Evolutionary conservation across 37 sponge, comb jelly and placozoan species (phyloP).

Genomic region (Agelas oroides): DNA sequence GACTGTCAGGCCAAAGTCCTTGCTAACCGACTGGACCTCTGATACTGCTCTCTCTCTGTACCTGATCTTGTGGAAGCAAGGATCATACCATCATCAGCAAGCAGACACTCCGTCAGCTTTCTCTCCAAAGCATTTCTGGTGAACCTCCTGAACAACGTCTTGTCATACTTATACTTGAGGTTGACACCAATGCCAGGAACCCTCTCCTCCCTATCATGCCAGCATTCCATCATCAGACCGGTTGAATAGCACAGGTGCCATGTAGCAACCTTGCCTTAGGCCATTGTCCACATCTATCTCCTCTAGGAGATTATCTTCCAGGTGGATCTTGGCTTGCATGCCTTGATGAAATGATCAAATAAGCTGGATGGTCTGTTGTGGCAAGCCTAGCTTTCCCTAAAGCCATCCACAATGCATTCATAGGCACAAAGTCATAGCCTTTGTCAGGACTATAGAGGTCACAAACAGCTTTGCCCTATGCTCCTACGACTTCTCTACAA

Average conservation of each 20-base stretch:
- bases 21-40: no score
- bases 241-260: conserved; percentile 42
- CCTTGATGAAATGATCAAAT: conserved; percentile 38
- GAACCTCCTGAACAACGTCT: conserved; percentile 38
- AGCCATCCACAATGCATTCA: no score
- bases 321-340: conserved; percentile 22
- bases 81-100: conserved; percentile 5
- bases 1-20: conserved; percentile 42
- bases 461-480: no score
- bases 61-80: background rate
- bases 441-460: conserved; percentile 28
- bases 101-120: conserved; percentile 1
- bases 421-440: conserved; percentile 28
- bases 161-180: conserved; percentile 24
- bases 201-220: conserved; percentile 8
- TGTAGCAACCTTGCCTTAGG: conserved; percentile 50
- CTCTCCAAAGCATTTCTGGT: conserved; percentile 27
- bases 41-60: no score
- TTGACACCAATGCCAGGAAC: conserved; percentile 32
- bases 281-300: conserved; percentile 16
- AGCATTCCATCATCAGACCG: conserved; percentile 19
- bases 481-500: no score
- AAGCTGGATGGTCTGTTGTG: conserved; percentile 15
- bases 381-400: conserved; percentile 29
- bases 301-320: conserved; percentile 4